phyloP scores from a whole-genome alignment of 1,140 invertebrate genomes.

The Drosophila pandora region DNA sequence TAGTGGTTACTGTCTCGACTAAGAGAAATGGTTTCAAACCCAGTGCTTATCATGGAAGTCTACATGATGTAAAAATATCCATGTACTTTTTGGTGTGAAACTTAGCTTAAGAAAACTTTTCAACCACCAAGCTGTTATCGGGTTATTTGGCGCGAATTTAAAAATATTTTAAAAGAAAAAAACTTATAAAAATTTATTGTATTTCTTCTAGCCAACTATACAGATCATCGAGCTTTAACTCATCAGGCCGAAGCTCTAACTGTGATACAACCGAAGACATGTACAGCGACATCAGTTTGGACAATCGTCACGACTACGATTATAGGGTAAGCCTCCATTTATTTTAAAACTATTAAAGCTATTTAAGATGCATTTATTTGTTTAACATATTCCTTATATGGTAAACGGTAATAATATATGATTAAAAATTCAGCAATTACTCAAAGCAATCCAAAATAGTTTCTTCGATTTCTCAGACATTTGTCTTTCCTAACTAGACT shows the following conservation, averaged over 20 bases:
- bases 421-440: background rate
- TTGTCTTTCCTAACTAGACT: conserved; percentile 25
- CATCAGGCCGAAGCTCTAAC: conserved; percentile 93
- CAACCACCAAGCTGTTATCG: background rate
- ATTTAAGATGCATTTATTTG: background rate
- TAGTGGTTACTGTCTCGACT: background rate
- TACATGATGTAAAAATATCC: background rate
- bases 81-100: background rate
- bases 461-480: conserved; percentile 7
- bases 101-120: background rate
- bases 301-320: conserved; percentile 95
- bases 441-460: conserved; percentile 1
- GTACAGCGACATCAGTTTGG: conserved; percentile 95
- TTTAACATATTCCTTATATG: background rate
- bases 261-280: conserved; percentile 95
- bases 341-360: background rate
- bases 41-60: background rate
- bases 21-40: background rate
- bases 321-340: conserved; percentile 89
- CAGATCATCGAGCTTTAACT: conserved; percentile 95
- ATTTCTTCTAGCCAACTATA: conserved; percentile 90
- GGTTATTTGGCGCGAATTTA: background rate
- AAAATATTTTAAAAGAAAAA: background rate
- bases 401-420: background rate
- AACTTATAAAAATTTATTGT: background rate